phyloP scores from a whole-genome alignment of 2,113 vertebrate genomes.

The Triplophysa dalaica region DNA sequence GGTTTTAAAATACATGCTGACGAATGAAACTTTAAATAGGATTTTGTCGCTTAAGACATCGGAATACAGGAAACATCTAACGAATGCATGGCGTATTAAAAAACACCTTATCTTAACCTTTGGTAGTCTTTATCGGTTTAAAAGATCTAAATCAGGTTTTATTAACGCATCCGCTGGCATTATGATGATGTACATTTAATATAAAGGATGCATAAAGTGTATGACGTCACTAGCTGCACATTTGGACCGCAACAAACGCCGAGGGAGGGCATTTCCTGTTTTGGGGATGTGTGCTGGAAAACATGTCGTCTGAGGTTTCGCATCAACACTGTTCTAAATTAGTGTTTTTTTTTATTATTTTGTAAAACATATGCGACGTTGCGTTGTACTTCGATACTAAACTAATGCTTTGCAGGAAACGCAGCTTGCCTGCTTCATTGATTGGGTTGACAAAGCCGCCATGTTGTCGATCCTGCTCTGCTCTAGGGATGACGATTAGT shows the following conservation, averaged over 20 bases:
- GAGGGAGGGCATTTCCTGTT: slow-evolving; percentile 61
- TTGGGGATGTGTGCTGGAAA: slow-evolving; percentile 25
- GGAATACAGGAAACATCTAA: neutral
- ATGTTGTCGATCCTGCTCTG: slow-evolving; percentile 43
- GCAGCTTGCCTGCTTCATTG: neutral
- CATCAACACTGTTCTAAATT: neutral
- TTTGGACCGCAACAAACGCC: neutral
- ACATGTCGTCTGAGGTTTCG: neutral
- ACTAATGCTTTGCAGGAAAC: neutral
- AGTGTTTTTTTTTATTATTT: neutral
- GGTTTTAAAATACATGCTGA: neutral
- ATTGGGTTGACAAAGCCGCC: slow-evolving; percentile 31
- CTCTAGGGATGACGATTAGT: slow-evolving; percentile 5
- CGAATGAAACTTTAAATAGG: neutral
- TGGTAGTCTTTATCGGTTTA: neutral
- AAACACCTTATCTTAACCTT: no score
- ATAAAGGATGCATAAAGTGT: neutral
- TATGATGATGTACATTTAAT: neutral
- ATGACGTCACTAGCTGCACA: slow-evolving; percentile 1
- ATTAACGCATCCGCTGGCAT: neutral
- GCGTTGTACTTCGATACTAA: no score
- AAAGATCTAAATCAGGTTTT: no score
- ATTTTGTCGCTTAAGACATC: neutral
- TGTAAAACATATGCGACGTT: no score
- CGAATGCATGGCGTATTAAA: no score